A percentile compares a stretch with the other conserved stretches of the same genome.
Conservation (phyloP, 1,140 invertebrate genomes). For the Temnothorax curvispinosus region DNA sequence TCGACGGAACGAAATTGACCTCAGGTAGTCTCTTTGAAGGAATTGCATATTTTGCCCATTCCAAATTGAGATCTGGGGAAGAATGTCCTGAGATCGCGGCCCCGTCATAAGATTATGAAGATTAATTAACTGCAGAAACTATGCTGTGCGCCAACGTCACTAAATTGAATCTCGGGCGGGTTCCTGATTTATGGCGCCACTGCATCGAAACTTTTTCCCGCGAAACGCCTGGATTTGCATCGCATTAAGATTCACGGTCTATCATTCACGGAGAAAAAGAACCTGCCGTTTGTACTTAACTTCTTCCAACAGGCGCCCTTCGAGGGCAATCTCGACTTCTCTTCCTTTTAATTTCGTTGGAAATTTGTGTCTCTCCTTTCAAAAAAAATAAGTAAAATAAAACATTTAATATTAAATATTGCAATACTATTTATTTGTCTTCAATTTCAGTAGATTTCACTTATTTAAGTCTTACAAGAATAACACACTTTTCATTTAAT, state of each 20-base stretch:
- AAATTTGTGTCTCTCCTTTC: slow-evolving; percentile 23
- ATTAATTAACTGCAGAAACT: slow-evolving; percentile 76
- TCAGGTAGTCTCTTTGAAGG: not conserved
- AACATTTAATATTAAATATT: slow-evolving; percentile 30
- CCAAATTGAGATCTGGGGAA: slow-evolving; percentile 50
- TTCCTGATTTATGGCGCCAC: slow-evolving; percentile 68
- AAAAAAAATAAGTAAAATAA: slow-evolving; percentile 9
- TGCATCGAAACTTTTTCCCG: slow-evolving; percentile 70
- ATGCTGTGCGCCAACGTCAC: slow-evolving; percentile 61
- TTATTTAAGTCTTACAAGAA: not conserved
- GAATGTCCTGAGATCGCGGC: slow-evolving; percentile 56
- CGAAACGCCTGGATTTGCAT: slow-evolving; percentile 70
- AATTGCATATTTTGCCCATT: slow-evolving; percentile 53
- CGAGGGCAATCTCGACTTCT: slow-evolving; percentile 28
- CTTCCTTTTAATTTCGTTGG: slow-evolving; percentile 43
- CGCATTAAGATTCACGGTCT: slow-evolving; percentile 65
- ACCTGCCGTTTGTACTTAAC: slow-evolving; percentile 30
- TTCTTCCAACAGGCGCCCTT: slow-evolving; percentile 32
- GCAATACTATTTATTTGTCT: not conserved
- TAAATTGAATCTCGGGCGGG: slow-evolving; percentile 73
- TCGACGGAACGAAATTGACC: slow-evolving; percentile 11
- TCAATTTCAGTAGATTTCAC: not conserved
- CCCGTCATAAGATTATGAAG: slow-evolving; percentile 74
- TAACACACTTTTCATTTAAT: not conserved
- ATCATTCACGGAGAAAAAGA: slow-evolving; percentile 61